Conservation (phyloP, 2,797 vertebrate species). For the Myioborus melanocephalus region DNA sequence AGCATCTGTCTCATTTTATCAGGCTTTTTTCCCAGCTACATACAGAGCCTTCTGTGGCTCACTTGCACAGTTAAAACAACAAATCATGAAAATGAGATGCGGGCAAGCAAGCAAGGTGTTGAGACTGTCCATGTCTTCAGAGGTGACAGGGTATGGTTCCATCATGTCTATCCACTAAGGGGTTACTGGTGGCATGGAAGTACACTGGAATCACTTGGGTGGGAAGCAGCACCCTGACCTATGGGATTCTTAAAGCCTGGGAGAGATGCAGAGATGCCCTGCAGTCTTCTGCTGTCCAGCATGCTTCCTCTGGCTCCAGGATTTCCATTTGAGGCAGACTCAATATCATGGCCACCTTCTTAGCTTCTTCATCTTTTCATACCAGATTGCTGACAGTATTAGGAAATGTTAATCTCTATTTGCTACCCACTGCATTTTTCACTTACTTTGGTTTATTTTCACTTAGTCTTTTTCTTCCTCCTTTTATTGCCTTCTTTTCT, state of each 20-base stretch:
- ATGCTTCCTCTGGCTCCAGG: rapidly evolving
- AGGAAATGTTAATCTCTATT: background rate
- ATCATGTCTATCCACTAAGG: rapidly evolving
- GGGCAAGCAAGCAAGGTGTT: background rate
- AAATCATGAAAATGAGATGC: background rate
- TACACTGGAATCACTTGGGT: background rate
- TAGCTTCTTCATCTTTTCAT: background rate
- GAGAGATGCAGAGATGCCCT: background rate
- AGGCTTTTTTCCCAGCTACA: background rate
- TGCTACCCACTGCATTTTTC: background rate
- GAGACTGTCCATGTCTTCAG: rapidly evolving
- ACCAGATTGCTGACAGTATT: background rate
- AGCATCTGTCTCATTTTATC: background rate
- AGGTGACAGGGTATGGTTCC: background rate
- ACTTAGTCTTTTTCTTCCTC: background rate
- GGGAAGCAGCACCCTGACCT: background rate
- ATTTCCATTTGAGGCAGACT: background rate
- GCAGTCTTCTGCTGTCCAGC: background rate
- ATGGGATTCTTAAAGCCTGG: background rate
- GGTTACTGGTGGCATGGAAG: background rate
- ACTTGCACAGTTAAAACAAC: background rate
- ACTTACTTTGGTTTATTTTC: background rate
- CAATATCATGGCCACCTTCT: rapidly evolving
- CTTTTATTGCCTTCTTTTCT: background rate
- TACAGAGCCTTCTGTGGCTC: background rate